These are phyloP conservation scores for Callithrix jacchus DNA, from an alignment of 2,113 vertebrate species.

Conservation along the genomic window DNA sequence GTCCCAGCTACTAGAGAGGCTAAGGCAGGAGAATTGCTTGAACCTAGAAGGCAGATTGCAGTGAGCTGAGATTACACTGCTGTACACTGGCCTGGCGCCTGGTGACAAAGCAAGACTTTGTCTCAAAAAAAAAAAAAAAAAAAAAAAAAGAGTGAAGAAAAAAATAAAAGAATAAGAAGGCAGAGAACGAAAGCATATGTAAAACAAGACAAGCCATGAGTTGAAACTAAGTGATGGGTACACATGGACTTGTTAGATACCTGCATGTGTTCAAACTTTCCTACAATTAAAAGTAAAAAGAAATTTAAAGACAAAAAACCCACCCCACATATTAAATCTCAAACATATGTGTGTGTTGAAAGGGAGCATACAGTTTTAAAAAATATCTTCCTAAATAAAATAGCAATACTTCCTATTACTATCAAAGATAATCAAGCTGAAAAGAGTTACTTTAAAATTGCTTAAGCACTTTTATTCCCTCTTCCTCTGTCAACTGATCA, in stretches of 20 bases:
- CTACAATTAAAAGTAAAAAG: background rate
- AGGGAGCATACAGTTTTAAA: background rate
- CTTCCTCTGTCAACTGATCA: too few species aligned
- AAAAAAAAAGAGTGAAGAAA: background rate
- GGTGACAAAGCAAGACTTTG: too few species aligned
- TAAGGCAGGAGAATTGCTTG: too few species aligned
- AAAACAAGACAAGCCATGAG: background rate
- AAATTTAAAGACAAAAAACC: background rate
- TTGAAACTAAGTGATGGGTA: background rate
- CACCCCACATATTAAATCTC: background rate
- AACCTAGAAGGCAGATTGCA: too few species aligned
- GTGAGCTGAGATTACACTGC: too few species aligned
- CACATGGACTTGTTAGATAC: background rate
- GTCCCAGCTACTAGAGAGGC: too few species aligned
- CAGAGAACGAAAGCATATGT: background rate
- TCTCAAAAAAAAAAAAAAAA: too few species aligned
- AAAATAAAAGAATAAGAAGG: background rate
- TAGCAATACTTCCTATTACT: slow-evolving; percentile 9
- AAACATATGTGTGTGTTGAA: background rate
- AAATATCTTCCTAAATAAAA: slow-evolving; percentile 42
- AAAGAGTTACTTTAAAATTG: slow-evolving; percentile 32
- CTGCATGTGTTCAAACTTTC: background rate
- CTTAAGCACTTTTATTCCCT: background rate
- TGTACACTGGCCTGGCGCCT: too few species aligned
- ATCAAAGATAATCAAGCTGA: slow-evolving; percentile 23